Evolutionary conservation across 1,140 invertebrate genomes (phyloP).

Genomic region (Megalopta genalis): DNA sequence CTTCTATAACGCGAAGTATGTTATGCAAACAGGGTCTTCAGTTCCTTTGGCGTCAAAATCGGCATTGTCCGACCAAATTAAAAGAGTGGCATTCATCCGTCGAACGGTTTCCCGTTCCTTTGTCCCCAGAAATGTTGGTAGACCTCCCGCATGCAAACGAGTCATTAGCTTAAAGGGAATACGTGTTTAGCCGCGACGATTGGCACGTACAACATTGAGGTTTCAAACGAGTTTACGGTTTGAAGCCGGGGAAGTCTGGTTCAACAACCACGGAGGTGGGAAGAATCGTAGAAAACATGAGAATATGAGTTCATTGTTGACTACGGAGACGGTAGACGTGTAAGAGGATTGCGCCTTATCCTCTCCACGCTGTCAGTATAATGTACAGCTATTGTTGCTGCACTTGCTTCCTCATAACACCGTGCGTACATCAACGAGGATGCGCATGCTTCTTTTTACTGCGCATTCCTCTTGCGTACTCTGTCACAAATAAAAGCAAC

Average conservation of each 20-base stretch:
- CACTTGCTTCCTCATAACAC: constrained; percentile 57
- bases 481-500: constrained; percentile 2
- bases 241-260: constrained; percentile 42
- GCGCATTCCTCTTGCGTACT: constrained; percentile 28
- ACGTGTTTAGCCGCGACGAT: constrained; percentile 35
- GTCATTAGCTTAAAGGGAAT: constrained; percentile 36
- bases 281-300: constrained; percentile 58
- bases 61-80: too few relatives aligned
- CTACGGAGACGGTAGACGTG: constrained; percentile 21
- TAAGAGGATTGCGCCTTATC: constrained; percentile 60
- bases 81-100: too few relatives aligned
- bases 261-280: constrained; percentile 58
- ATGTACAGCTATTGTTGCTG: constrained; percentile 59
- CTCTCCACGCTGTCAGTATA: constrained; percentile 42
- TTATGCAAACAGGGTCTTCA: too few relatives aligned
- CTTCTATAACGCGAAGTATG: too few relatives aligned
- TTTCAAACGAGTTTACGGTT: constrained; percentile 40
- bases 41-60: too few relatives aligned
- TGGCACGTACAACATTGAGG: constrained; percentile 25
- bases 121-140: background rate
- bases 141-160: constrained; percentile 24
- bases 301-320: constrained; percentile 65
- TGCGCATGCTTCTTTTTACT: constrained; percentile 53
- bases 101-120: too few relatives aligned
- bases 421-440: constrained; percentile 49